A percentile compares a stretch with the other conserved stretches of the same genome.
Conservation (phyloP, 2,113 vertebrate species). For the Promerops cafer region DNA sequence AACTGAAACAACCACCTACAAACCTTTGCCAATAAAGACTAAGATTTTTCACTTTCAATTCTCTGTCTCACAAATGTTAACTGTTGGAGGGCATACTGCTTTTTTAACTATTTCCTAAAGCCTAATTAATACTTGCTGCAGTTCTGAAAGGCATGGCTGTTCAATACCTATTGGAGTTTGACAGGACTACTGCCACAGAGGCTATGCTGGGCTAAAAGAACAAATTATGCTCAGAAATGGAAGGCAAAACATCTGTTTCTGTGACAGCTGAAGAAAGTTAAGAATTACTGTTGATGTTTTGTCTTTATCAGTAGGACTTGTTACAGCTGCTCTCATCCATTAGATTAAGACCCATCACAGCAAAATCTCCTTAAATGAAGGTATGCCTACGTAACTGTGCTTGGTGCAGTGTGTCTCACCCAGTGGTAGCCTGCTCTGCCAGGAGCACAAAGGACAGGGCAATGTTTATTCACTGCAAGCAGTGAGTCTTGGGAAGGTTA, state of each 20-base stretch:
- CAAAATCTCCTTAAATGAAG: not conserved
- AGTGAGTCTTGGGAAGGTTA: not conserved
- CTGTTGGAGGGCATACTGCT: not conserved
- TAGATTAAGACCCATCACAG: not conserved
- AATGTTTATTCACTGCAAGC: not conserved
- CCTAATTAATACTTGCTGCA: not conserved
- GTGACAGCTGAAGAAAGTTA: not conserved
- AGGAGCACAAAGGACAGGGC: not conserved
- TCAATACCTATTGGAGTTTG: not conserved
- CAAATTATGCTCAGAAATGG: not conserved
- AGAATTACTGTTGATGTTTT: not conserved
- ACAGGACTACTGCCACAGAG: not conserved
- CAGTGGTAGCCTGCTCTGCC: not conserved
- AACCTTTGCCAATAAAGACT: not conserved
- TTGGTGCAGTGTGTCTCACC: accelerated
- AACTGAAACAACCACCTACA: not conserved
- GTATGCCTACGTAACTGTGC: not conserved
- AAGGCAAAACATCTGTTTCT: not conserved
- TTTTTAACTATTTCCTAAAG: not conserved
- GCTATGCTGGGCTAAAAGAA: not conserved
- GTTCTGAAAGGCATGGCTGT: not conserved
- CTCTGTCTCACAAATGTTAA: not conserved
- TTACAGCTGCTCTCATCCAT: not conserved
- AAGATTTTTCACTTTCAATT: not conserved
- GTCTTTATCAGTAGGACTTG: not conserved